Conservation (phyloP, 1,140 invertebrate species). For the Steinernema feltiae region DNA sequence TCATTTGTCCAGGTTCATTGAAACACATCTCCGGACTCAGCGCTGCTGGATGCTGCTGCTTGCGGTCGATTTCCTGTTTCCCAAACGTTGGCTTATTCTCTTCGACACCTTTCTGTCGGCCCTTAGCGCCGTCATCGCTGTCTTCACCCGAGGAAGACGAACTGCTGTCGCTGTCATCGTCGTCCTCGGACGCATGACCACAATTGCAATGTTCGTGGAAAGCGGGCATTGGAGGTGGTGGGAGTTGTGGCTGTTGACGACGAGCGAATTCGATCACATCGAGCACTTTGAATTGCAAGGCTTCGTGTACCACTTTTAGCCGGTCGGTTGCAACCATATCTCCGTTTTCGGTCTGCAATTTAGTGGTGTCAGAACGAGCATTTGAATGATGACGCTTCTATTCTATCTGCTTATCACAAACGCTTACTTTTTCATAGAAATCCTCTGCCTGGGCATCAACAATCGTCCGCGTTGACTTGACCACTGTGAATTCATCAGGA, state of each 20-base stretch:
- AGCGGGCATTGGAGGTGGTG: constrained; percentile 27
- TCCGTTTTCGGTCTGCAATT: neutral
- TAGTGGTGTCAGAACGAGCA: neutral
- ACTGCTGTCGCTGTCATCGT: neutral
- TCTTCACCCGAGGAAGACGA: too few relatives aligned
- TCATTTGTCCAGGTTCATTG: constrained; percentile 93
- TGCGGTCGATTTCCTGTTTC: constrained; percentile 72
- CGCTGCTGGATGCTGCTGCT: constrained; percentile 82
- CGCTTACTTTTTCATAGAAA: neutral
- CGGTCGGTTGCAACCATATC: neutral
- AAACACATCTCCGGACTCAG: constrained; percentile 90
- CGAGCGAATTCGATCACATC: neutral
- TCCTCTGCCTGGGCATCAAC: neutral
- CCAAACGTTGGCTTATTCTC: constrained; percentile 63
- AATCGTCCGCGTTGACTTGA: neutral
- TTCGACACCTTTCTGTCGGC: constrained; percentile 63
- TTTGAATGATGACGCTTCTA: neutral
- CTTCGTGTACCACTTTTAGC: neutral
- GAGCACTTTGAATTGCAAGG: neutral
- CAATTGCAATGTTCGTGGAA: constrained; percentile 18
- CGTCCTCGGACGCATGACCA: neutral
- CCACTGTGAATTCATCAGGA: neutral
- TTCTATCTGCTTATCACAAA: neutral
- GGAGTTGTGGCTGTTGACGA: neutral
- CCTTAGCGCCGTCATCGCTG: constrained; percentile 63